Conservation (phyloP, 1,140 invertebrate species). For the Calephelis nemesis region DNA sequence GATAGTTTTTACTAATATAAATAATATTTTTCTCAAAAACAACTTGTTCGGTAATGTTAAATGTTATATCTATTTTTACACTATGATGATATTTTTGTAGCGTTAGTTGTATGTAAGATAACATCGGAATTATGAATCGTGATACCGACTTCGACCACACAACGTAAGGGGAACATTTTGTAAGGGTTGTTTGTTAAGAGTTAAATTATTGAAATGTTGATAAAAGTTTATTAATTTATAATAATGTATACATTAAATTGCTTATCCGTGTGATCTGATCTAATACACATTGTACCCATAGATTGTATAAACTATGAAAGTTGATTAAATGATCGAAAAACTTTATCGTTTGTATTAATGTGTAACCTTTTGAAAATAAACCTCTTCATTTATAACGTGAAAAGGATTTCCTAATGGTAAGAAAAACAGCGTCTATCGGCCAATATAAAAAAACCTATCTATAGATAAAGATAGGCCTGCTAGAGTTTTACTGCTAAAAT, state of each 20-base stretch:
- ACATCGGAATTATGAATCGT: constrained; percentile 56
- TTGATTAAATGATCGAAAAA: constrained; percentile 70
- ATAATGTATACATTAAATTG: constrained; percentile 65
- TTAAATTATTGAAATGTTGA: constrained; percentile 76
- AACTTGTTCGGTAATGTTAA: constrained; percentile 65
- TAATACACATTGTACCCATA: constrained; percentile 70
- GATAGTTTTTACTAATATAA: constrained; percentile 72
- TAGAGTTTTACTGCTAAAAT: no score
- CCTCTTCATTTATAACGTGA: background rate
- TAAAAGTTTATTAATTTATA: constrained; percentile 69
- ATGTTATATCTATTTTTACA: constrained; percentile 76
- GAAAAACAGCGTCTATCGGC: no score
- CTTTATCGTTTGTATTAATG: constrained; percentile 64
- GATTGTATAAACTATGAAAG: constrained; percentile 74
- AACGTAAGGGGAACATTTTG: constrained; percentile 67
- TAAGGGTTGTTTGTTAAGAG: constrained; percentile 69
- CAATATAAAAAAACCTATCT: no score
- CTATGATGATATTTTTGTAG: constrained; percentile 63
- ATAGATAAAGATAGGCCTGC: no score
- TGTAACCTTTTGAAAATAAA: constrained; percentile 9
- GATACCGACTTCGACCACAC: constrained; percentile 37
- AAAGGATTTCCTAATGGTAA: no score
- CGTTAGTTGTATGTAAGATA: constrained; percentile 55
- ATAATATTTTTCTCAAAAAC: constrained; percentile 63
- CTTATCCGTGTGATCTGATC: constrained; percentile 77